phyloP scores from a whole-genome alignment of 37 sponge, comb jelly and placozoan genomes.

The Spongilla lacustris region DNA sequence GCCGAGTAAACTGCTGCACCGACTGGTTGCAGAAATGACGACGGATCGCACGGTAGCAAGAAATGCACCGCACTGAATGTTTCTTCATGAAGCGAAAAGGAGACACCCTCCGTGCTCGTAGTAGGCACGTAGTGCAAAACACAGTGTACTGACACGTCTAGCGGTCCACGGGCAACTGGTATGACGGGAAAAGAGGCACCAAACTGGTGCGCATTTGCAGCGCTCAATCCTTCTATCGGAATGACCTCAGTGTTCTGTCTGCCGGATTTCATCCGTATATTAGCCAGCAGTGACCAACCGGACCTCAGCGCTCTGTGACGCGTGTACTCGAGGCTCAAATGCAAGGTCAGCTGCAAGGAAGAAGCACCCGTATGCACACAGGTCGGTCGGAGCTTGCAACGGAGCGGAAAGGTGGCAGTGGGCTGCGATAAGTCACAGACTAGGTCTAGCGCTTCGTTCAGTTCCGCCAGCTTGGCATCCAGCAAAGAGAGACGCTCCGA shows the following conservation, averaged over 20 bases:
- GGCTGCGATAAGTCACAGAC: slow-evolving; percentile 4
- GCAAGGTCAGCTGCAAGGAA: neutral
- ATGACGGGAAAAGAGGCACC: neutral
- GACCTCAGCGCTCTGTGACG: neutral
- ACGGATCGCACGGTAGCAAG: neutral
- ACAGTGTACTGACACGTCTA: neutral
- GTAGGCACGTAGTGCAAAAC: neutral
- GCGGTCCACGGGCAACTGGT: neutral
- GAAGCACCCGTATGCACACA: neutral
- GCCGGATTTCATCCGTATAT: neutral
- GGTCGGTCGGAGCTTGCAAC: neutral
- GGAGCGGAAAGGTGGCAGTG: neutral
- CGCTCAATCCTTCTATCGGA: neutral
- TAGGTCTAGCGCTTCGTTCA: neutral
- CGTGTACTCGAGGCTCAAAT: slow-evolving; percentile 1
- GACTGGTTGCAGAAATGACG: neutral
- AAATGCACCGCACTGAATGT: slow-evolving; percentile 12
- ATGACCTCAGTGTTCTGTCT: neutral
- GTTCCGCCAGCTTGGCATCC: neutral
- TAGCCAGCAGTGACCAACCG: slow-evolving; percentile 19
- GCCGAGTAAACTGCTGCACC: too few species aligned
- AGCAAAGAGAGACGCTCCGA: neutral
- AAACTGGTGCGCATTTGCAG: neutral
- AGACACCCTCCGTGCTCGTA: neutral
- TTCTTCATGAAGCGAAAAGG: neutral